Evolutionary conservation across 2,888 invertebrate species (phyloP), one percentile per base, ranked within the genome.

Genomic region (Hyles lineata): DNA sequence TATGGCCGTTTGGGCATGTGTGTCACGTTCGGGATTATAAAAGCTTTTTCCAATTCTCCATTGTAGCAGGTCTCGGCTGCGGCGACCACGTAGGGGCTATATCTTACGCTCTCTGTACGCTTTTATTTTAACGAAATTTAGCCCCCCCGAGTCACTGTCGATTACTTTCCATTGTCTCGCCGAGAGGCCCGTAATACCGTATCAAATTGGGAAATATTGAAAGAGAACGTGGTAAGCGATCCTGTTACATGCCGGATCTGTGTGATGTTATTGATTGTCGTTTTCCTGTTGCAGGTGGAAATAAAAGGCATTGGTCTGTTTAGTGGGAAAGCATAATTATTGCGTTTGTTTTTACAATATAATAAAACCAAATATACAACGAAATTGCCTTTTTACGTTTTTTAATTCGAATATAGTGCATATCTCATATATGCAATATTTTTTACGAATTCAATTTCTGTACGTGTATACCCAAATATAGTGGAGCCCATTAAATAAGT

Each of bases 41-140:
- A 94, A 94, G 94, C 94, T 93, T 94, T 94, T 94, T 94, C 94
- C 94, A 94, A 94, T 94, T 94, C 94, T 92, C 94, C 89, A 91
- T 92, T 91, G 93, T 90, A 88, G 89, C 85, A 90, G 90, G 89
- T 87, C 90, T 84, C 84, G 88, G 87, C 88, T 89, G 82, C 89
- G 87, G 90, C 89, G 91, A 90, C 93, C 94, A 94, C 94, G 94
- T 94, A 93, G 92, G 90, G 90, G 92, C 93, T 90, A 94, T 94
- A 94, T 94, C 94, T 94, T 93, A 89, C 88, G 88, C 87, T 90
- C 90, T 88, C 90, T 89, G 90, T 90, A 88, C 92, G 92, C 93
- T 94, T 93, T 94, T 94, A 94, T 94, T 94, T 94, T 93, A 94
- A 93, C 94, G 91, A 94, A 94, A 93, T 93, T 93, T 92, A 90